Base-by-base conservation (phyloP, 2,888 invertebrate genomes). In the Eurytoma californica region DNA sequence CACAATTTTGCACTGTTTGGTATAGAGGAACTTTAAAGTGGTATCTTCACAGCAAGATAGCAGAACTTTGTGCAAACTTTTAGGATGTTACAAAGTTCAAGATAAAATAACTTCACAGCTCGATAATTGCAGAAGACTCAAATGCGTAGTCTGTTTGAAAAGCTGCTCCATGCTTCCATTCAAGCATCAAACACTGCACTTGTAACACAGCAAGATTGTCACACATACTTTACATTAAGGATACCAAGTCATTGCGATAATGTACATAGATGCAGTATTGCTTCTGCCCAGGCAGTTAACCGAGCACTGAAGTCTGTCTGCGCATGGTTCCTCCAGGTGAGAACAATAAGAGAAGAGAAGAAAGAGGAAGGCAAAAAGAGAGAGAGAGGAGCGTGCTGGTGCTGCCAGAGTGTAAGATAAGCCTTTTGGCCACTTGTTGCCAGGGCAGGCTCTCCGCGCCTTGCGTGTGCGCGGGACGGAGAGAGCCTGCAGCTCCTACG, bases 361-460 rank as follows among this genome's bases (percentile, higher is more conserved):
- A 57, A 24, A 39, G 55, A 47, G 16, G 16, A 55, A 47, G 24
- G 60, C 47, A 66, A 51, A 66, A 72, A 66, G 24, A 58, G 28
- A 73, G 57, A 7, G 12, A 47, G 20, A 28, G 58, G 49, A 51
- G 39, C 30, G 18, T 55, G 18, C 39, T 74, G 60, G 53, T 53
- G 24, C 49, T 63, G 30, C 51, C 60, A 58, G 63, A 72, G 63
- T 16, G 58, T 18, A 28, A 69, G 63, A 69, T 74, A 69, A 79
- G 69, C 49, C 68, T 68, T 78, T 78, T 78, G 30, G 72, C 76
- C 80, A 80, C 80, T 80, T 80, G 80, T 80, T 80, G 80, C 80
- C 80, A 80, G 73, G 76, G 65, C 70, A 51, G 24, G 66, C 39
- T 39, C 39, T 39, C 39, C 39, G 39, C 65, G 69, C 65, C 53